Evolutionary conservation across 2,888 invertebrate genomes (phyloP).

Genomic region (Lottia scabra): DNA sequence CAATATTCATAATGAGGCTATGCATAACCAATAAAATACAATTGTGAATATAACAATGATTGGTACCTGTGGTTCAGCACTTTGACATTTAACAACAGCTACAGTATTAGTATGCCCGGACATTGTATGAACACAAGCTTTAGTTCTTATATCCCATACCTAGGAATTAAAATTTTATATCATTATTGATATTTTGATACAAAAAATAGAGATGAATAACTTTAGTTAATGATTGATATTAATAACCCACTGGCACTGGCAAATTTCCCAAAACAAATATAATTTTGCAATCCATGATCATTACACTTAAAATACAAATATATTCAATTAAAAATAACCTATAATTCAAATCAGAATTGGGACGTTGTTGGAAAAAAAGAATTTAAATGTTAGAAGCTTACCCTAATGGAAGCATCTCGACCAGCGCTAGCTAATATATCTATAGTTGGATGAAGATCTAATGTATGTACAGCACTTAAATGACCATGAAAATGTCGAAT

Average conservation of each 20-base stretch:
- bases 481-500: constrained; percentile 99
- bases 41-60: constrained; percentile 10
- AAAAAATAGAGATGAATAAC: no score
- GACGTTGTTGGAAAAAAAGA: no score
- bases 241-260: no score
- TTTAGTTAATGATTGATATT: no score
- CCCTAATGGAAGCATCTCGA: constrained; percentile 92
- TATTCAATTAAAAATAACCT: no score
- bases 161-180: constrained; percentile 25
- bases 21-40: no score
- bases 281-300: no score
- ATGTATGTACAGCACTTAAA: constrained; percentile 92
- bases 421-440: constrained; percentile 95
- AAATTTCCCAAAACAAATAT: no score
- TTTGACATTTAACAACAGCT: constrained; percentile 92
- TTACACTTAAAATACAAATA: no score
- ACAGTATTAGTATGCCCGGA: constrained; percentile 97
- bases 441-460: constrained; percentile 93
- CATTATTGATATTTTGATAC: no score
- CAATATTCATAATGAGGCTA: no score
- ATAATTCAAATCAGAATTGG: no score
- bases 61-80: constrained; percentile 88
- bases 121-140: constrained; percentile 97
- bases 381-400: constrained; percentile 43
- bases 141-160: constrained; percentile 99